Base-by-base conservation (phyloP, 2,888 invertebrate species). In the Drosophila suboccidentalis region DNA sequence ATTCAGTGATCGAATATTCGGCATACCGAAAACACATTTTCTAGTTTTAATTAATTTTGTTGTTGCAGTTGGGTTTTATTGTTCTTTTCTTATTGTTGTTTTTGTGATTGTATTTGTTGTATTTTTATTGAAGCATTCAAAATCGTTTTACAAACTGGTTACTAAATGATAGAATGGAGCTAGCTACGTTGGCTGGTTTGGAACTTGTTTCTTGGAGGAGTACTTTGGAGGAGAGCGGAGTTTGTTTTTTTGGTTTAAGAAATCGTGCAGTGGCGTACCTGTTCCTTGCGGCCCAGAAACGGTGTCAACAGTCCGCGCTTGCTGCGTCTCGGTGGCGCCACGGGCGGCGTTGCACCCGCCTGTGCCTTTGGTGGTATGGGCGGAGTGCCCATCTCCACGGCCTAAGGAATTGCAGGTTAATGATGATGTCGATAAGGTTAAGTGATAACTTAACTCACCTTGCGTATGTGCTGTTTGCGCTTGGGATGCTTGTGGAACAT, bases 401-500 rank as follows among this genome's bases (percentile, higher is more conserved):
- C 90, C 93, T 93, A 53, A 17, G 9, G 1, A 3, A 19, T n/a
- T n/a, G n/a, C 9, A 54, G 19, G 51, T 53, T 53, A 38, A 5
- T 53, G 1, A 15, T n/a, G n/a, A 15, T 38, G 15, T 3, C 11
- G 15, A 11, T n/a, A 38, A 10, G n/a, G 4, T 4, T 8, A 1
- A 13, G 8, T 1, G 4, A 9, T 41, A n/a, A 19, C 2, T n/a
- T 1, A 6, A 9, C 86, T 90, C 92, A 96, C 97, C 94, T 96
- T 96, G 90, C 98, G 94, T 75, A 95, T 94, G 91, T 98, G 98
- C 75, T 94, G 94, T 82, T 96, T 95, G 72, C 98, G 94, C 90
- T 98, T 97, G 0, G 98, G 98, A 92, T 98, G 98, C 75, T 97
- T 94, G 92, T 98, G 98, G 93, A 97, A 98, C 97, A 98, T 97